Conservation (phyloP, 2,113 vertebrate species). For the Alaudala cheleensis region DNA sequence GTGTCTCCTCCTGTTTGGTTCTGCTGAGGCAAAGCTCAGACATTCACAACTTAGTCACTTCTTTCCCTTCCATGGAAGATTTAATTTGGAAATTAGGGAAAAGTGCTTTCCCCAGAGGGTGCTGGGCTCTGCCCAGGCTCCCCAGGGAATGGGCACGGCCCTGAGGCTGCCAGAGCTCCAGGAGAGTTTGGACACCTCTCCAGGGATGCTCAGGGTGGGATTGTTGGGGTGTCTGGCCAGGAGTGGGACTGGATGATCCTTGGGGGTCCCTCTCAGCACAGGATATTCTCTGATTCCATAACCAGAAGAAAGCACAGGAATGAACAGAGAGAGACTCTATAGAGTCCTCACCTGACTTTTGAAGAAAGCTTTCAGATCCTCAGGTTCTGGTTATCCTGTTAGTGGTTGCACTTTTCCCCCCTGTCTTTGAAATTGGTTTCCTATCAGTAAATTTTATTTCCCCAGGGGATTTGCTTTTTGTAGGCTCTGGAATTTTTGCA, state of each 20-base stretch:
- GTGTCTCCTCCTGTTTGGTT: background rate
- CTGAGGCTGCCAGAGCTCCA: background rate
- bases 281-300: background rate
- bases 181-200: accelerated
- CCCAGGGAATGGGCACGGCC: background rate
- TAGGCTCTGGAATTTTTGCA: background rate
- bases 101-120: background rate
- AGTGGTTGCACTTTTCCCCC: background rate
- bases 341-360: background rate
- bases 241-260: background rate
- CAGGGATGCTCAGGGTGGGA: background rate
- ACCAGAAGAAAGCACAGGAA: background rate
- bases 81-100: background rate
- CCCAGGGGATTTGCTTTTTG: background rate
- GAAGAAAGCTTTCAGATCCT: background rate
- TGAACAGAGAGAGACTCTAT: background rate
- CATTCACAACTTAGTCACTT: background rate
- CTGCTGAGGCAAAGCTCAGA: background rate
- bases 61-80: background rate
- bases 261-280: background rate
- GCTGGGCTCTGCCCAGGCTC: background rate
- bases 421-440: background rate
- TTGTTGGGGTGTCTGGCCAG: background rate
- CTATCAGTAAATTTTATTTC: background rate
- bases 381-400: background rate